Base-by-base conservation (phyloP, 2,888 invertebrate species). In the Drosophila aldrichi region DNA sequence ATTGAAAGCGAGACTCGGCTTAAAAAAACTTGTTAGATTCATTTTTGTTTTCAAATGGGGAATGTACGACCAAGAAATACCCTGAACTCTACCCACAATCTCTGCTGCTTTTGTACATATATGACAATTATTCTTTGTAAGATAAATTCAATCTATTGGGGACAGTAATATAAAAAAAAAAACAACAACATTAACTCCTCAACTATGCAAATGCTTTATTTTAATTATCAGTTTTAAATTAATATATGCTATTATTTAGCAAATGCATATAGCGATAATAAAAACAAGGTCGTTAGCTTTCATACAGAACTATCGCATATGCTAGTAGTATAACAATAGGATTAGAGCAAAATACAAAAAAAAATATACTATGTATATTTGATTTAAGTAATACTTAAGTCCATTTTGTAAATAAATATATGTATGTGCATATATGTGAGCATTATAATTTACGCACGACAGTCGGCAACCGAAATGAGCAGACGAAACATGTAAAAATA, bases 391-490 rank as follows among this genome's bases (percentile, higher is more conserved):
- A 58, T 46, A 20, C 58, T 38, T 49, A 41, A 29, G 16, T 16
- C 29, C 16, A 18, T 29, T 57, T 44, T 46, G 44, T 20, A 36
- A 70, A 41, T 56, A 18, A n/a, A n/a, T n/a, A n/a, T 25, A 40
- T 62, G 22, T 16, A 62, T 49, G 20, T 32, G 62, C 38, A 40
- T 22, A 48, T 18, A 16, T 34, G 20, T 36, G 43, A 43, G 51
- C 46, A 43, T 58, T 64, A 58, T 74, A 74, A 69, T 74, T 52
- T 74, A 74, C 59, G 64, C 51, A 70, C 40, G 46, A 36, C 16
- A 46, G 34, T 44, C n/a, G 29, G 18, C 58, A 67, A 61, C 44
- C 43, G 25, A 60, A 63, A 52, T 36, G 49, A 46, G 46, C 48
- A 60, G 29, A 38, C 22, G 41, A 40, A 44, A 46, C 49, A 59